Conservation (phyloP, 1,140 invertebrate species). For the Lysiphlebus fabarum region DNA sequence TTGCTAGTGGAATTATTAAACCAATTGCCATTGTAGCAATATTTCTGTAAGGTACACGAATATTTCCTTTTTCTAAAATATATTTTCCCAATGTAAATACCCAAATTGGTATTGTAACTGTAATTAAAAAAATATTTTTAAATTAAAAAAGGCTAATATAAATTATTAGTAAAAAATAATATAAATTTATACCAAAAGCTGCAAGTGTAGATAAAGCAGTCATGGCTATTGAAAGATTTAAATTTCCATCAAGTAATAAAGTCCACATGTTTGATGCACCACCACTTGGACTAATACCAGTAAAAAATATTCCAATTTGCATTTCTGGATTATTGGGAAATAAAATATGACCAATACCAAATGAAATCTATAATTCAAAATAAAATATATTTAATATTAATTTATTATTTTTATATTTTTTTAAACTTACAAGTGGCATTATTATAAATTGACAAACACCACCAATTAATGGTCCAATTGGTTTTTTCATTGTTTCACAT, state of each 20-base stretch:
- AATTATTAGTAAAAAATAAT: conserved; percentile 13
- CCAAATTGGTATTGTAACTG: conserved; percentile 94
- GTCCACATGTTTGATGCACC: conserved; percentile 97
- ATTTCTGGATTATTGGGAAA: conserved; percentile 69
- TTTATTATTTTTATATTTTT: conserved; percentile 1
- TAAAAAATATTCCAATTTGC: conserved; percentile 86
- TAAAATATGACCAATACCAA: conserved; percentile 67
- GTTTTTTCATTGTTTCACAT: conserved; percentile 66
- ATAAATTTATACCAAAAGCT: conserved; percentile 66
- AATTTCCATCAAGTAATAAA: conserved; percentile 80
- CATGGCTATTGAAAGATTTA: conserved; percentile 89
- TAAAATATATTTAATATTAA: conserved; percentile 9
- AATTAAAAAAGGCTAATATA: conserved; percentile 15
- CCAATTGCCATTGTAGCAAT: conserved; percentile 74
- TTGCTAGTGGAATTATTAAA: conserved; percentile 77
- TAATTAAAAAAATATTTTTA: conserved; percentile 40
- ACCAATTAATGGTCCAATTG: conserved; percentile 81
- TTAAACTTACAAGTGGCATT: conserved; percentile 79
- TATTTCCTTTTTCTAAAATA: conserved; percentile 69
- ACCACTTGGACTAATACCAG: conserved; percentile 85
- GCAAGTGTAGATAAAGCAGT: conserved; percentile 85
- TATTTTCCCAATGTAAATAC: conserved; percentile 85
- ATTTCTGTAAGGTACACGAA: conserved; percentile 76
- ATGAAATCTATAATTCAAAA: conserved; percentile 66
- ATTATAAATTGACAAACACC: conserved; percentile 80